phyloP scores from a whole-genome alignment of 2,797 vertebrate genomes.

The Dendrocincla fuliginosa region DNA sequence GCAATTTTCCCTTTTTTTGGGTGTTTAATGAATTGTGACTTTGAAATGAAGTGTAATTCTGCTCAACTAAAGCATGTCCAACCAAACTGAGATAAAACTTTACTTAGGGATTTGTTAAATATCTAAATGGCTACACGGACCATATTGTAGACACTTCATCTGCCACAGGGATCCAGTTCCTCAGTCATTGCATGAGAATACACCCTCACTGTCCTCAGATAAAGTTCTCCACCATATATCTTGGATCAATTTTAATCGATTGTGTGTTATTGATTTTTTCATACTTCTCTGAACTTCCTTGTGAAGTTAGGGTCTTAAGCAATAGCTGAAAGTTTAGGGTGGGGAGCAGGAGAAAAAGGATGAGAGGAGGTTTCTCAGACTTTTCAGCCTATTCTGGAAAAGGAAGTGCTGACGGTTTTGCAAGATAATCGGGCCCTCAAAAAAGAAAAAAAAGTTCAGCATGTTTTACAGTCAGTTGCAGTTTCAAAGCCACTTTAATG shows the following conservation, averaged over 20 bases:
- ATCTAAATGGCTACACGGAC: not conserved
- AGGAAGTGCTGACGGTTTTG: constrained; percentile 41
- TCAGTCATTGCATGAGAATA: not conserved
- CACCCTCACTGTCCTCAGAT: not conserved
- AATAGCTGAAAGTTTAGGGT: not conserved
- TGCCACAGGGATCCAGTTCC: not conserved
- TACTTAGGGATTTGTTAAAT: not conserved
- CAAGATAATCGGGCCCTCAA: not conserved
- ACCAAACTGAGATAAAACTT: not conserved
- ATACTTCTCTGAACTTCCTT: not conserved
- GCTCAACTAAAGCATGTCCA: not conserved
- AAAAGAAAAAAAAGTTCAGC: not conserved
- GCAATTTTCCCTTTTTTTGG: not conserved
- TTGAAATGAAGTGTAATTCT: not conserved
- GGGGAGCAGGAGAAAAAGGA: not conserved
- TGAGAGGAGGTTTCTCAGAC: not conserved
- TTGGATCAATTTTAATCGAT: not conserved
- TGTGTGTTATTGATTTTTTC: not conserved
- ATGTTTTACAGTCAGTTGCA: not conserved
- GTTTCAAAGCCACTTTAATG: not conserved
- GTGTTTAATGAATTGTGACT: not conserved
- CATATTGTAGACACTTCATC: not conserved
- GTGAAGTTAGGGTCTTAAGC: constrained; percentile 8
- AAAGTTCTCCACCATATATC: not conserved
- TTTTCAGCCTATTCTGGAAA: not conserved